Evolutionary conservation across 1,140 invertebrate species (phyloP).

Genomic region (Tetraneura akinire): DNA sequence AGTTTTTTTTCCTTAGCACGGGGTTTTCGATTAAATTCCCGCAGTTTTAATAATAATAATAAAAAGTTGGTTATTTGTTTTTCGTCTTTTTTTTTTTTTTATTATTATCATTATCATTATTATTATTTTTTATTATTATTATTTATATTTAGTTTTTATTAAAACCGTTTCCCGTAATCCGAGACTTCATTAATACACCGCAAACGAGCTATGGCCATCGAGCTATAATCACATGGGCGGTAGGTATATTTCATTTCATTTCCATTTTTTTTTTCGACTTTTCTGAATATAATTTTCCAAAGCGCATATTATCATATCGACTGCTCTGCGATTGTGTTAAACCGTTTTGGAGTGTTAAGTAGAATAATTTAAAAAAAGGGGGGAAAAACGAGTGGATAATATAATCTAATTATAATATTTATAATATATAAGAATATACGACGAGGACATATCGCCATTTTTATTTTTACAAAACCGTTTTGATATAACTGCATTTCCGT

Average conservation of each 20-base stretch:
- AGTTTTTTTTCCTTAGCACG: conserved; percentile 24
- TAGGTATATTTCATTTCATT: too few relatives aligned
- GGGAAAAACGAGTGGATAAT: too few relatives aligned
- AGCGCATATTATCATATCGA: not conserved
- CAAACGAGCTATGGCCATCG: too few relatives aligned
- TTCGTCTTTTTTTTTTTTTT: conserved; percentile 26
- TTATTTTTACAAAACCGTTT: too few relatives aligned
- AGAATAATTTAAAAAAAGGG: too few relatives aligned
- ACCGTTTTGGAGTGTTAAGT: too few relatives aligned
- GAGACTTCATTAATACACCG: conserved; percentile 17
- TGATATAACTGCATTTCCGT: too few relatives aligned
- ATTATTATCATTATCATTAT: not conserved
- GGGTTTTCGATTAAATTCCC: conserved; percentile 38
- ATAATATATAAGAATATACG: too few relatives aligned
- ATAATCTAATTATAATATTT: too few relatives aligned
- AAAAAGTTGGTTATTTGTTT: conserved; percentile 36
- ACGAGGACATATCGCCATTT: too few relatives aligned
- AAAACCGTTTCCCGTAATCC: not conserved
- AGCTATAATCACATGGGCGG: not conserved
- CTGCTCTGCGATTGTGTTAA: not conserved
- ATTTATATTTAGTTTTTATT: too few relatives aligned
- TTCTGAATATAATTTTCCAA: conserved; percentile 3
- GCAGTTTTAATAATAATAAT: conserved; percentile 30
- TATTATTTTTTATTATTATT: too few relatives aligned
- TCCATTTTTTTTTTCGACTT: not conserved